Evolutionary conservation across 2,797 vertebrate genomes (phyloP).

Genomic region (Sebastes oblongus): DNA sequence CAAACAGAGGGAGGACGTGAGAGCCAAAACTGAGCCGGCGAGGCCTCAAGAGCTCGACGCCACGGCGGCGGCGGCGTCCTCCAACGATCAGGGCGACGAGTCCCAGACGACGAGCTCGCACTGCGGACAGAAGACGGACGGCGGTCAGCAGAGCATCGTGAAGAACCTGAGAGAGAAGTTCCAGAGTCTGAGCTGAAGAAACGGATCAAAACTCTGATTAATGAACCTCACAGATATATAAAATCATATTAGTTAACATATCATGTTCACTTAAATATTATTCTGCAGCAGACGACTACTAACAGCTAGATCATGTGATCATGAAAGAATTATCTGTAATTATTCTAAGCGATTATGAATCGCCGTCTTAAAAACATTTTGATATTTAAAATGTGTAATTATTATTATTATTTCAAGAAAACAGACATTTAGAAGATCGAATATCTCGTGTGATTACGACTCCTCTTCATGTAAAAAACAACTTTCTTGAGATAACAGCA

Average conservation of each 20-base stretch:
- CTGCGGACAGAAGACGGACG: slow-evolving; percentile 27
- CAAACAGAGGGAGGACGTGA: slow-evolving; percentile 62
- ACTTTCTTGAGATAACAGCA: neutral
- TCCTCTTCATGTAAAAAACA: neutral
- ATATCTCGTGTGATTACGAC: neutral
- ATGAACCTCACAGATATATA: neutral
- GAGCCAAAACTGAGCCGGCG: slow-evolving; percentile 4
- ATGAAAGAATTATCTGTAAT: neutral
- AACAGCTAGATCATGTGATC: neutral
- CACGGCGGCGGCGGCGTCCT: neutral
- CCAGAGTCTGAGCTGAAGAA: slow-evolving; percentile 64
- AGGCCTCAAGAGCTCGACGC: slow-evolving; percentile 25
- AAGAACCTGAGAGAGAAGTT: slow-evolving; percentile 78
- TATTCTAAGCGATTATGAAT: no score
- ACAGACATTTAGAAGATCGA: fast-evolving
- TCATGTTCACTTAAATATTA: neutral
- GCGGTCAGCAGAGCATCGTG: slow-evolving; percentile 60
- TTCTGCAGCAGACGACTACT: neutral
- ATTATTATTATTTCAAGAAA: no score
- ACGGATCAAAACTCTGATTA: no score
- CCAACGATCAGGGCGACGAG: neutral
- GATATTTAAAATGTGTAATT: no score
- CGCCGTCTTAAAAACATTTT: no score
- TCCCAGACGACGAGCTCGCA: neutral
- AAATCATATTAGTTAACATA: neutral